A percentile compares a stretch with the other conserved stretches of the same genome.
Evolutionary conservation across 30 jellyfish, hydroid and myxozoan species (phyloP).

Genomic region (Pelagia noctiluca): DNA sequence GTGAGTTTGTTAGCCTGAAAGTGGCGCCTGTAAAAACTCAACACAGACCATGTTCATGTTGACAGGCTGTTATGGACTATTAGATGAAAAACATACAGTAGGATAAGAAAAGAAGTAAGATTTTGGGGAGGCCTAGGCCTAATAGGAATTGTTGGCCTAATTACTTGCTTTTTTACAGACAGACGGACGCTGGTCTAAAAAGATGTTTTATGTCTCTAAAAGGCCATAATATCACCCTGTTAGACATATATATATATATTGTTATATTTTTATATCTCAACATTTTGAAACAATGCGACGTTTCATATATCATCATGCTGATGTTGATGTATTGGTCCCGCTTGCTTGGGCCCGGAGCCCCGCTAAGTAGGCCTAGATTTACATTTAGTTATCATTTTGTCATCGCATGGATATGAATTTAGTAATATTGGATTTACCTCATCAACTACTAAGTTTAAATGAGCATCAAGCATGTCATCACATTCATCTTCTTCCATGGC

Average conservation of each 20-base stretch:
- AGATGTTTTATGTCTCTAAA: too few species aligned
- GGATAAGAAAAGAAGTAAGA: not conserved
- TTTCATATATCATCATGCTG: too few species aligned
- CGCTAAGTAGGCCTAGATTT: too few species aligned
- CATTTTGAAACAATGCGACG: too few species aligned
- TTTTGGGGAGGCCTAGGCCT: not conserved
- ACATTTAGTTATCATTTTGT: not conserved
- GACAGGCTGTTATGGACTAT: conserved; percentile 6
- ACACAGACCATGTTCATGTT: not conserved
- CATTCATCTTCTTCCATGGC: not conserved
- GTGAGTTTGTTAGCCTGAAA: not conserved
- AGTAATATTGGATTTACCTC: not conserved
- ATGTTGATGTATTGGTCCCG: too few species aligned
- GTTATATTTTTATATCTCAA: too few species aligned
- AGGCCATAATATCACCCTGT: too few species aligned
- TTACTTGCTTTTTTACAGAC: too few species aligned
- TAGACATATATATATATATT: too few species aligned
- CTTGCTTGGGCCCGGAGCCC: too few species aligned
- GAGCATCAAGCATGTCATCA: not conserved
- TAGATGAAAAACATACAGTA: conserved; percentile 3
- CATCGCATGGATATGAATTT: not conserved
- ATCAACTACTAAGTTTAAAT: conserved; percentile 4
- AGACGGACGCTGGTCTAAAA: too few species aligned
- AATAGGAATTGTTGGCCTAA: too few species aligned
- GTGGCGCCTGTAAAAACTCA: not conserved